phyloP scores from a whole-genome alignment of 2,797 vertebrate genomes.

The Urocyon cinereoargenteus region DNA sequence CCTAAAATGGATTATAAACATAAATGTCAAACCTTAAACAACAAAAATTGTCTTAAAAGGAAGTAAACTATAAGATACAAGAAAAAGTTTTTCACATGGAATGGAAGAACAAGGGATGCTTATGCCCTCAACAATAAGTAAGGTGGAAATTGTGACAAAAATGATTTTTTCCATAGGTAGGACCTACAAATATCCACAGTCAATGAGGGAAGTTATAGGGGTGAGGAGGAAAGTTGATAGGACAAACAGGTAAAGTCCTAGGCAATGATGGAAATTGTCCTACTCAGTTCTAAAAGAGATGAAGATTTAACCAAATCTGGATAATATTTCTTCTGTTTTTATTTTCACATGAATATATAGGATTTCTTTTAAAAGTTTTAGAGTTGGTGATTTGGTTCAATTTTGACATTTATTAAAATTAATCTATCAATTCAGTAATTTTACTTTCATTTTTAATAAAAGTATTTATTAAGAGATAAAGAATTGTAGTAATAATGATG shows the following conservation, averaged over 20 bases:
- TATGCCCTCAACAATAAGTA: neutral
- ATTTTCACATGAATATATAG: neutral
- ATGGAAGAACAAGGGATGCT: neutral
- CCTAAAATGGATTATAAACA: neutral
- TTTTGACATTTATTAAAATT: neutral
- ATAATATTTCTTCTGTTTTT: neutral
- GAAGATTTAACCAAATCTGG: neutral
- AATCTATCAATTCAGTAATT: neutral
- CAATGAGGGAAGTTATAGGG: neutral
- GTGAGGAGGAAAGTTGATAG: neutral
- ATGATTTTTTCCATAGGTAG: neutral
- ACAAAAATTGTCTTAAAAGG: neutral
- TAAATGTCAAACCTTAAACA: neutral
- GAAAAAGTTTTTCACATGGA: neutral
- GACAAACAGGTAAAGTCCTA: neutral
- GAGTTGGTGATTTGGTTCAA: neutral
- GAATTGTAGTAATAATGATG: neutral
- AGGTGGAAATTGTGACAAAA: neutral
- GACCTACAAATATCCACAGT: neutral
- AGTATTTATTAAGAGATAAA: neutral
- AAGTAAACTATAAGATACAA: neutral
- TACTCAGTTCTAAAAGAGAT: neutral
- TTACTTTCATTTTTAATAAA: conserved; percentile 36
- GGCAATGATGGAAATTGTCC: neutral
- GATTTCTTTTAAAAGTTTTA: neutral